Conservation (phyloP, 1,140 invertebrate genomes). For the Drosophila sturtevanti region DNA sequence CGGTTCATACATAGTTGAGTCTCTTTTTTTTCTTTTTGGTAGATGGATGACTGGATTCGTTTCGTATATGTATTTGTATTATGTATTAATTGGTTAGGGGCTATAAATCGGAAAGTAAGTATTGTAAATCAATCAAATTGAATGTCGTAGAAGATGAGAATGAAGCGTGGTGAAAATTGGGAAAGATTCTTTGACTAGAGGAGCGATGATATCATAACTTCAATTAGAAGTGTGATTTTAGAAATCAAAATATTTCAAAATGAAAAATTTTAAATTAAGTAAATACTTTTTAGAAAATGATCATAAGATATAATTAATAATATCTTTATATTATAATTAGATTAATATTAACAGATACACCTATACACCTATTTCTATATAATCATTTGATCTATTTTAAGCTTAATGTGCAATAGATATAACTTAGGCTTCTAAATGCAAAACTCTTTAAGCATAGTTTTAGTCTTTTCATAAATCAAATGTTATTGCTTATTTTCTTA, state of each 20-base stretch:
- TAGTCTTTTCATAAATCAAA: too few relatives aligned
- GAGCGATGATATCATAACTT: not conserved
- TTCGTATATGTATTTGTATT: slow-evolving; percentile 32
- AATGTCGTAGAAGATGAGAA: not conserved
- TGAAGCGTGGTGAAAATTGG: slow-evolving; percentile 2
- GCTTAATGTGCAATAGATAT: too few relatives aligned
- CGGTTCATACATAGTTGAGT: slow-evolving; percentile 44
- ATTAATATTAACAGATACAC: too few relatives aligned
- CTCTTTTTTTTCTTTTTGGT: slow-evolving; percentile 41
- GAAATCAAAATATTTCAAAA: not conserved
- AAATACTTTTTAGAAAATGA: too few relatives aligned
- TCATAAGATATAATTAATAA: too few relatives aligned
- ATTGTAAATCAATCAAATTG: slow-evolving; percentile 44
- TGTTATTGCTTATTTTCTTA: too few relatives aligned
- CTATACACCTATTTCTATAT: too few relatives aligned
- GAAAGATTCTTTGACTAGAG: not conserved
- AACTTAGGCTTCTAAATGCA: too few relatives aligned
- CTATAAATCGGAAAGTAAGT: slow-evolving; percentile 41
- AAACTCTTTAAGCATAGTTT: too few relatives aligned
- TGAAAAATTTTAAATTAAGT: not conserved
- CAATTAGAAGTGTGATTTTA: not conserved
- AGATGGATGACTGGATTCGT: slow-evolving; percentile 42
- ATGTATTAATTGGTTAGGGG: slow-evolving; percentile 54
- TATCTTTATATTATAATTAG: too few relatives aligned
- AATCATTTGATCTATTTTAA: too few relatives aligned